A percentile compares a stretch with the other conserved stretches of the same genome.
Conservation (phyloP, 2,113 vertebrate species). For the Saguinus imperator region DNA sequence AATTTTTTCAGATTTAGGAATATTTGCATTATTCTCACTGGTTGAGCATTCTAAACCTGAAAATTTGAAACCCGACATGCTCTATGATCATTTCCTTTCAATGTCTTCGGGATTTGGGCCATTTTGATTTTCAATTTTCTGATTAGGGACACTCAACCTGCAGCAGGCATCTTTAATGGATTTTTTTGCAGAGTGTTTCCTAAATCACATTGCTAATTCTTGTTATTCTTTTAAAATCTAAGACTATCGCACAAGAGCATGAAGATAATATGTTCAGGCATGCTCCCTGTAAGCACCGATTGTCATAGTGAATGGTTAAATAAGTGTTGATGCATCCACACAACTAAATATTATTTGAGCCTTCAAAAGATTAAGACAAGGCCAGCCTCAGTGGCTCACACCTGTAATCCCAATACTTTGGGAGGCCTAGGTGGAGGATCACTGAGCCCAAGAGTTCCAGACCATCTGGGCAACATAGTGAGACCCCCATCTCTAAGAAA, state of each 20-base stretch:
- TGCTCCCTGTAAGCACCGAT: neutral
- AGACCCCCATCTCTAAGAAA: too few species aligned
- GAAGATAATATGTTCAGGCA: neutral
- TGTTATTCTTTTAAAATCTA: neutral
- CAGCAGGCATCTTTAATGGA: neutral
- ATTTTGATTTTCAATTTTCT: too few species aligned
- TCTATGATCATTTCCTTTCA: too few species aligned
- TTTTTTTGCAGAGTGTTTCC: neutral
- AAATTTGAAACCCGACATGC: too few species aligned
- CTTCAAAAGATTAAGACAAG: neutral
- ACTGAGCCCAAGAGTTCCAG: too few species aligned
- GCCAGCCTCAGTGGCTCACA: neutral
- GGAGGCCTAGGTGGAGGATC: too few species aligned
- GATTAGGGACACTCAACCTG: too few species aligned
- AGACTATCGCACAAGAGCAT: neutral
- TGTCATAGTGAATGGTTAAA: neutral
- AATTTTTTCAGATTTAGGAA: too few species aligned
- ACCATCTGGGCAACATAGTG: too few species aligned
- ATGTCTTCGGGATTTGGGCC: too few species aligned
- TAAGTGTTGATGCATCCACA: neutral
- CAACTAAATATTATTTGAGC: neutral
- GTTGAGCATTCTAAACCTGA: too few species aligned
- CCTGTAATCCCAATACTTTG: neutral
- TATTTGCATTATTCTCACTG: too few species aligned
- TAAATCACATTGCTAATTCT: neutral